Base-by-base conservation (phyloP, 2,888 invertebrate species). In the Linnaemya tessellans region DNA sequence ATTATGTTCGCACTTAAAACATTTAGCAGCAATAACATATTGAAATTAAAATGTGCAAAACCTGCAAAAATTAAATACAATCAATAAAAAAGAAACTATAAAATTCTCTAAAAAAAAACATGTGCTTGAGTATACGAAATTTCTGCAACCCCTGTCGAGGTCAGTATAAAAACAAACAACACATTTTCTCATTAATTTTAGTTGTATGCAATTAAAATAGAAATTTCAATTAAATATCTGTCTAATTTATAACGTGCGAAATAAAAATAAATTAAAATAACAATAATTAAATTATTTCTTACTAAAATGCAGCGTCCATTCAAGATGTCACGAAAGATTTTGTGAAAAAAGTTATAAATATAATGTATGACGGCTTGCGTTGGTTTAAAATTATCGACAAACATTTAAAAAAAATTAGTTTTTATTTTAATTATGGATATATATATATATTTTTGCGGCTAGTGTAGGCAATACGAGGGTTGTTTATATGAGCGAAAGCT, bases 141-240 rank as follows among this genome's bases (percentile, higher is more conserved):
- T 89, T 91, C 82, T 92, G 91, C 88, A 90, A 88, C 83, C 89
- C 89, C 85, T 91, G 91, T 83, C 89, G 90, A 89, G 91, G 91
- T 91, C 89, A 87, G 91, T 90, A 89, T 87, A 30, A 4, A 51
- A 30, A 49, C 46, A 70, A 20, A 20, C 46, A 68, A 30, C 58
- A 46, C n/a, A n/a, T 43, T 18, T 73, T 20, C 68, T 60, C 41
- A 58, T 58, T 0, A 67, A 54, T 67, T 75, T 4, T 68, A 74
- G 30, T 62, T 46, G 56, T 56, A n/a, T n/a, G n/a, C n/a, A 67
- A 70, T 30, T 67, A 60, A 30, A 51, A 49, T 73, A 54, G 5
- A 64, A 35, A 64, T 60, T 68, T 58, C 5, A 11, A 46, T 35
- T 71, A 35, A 71, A 51, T 51, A 38, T 38, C 58, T 79, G 30